These are phyloP conservation scores for Bilobella aurantiaca DNA, from an alignment of 1,140 invertebrate species.

Conservation along the genomic window DNA sequence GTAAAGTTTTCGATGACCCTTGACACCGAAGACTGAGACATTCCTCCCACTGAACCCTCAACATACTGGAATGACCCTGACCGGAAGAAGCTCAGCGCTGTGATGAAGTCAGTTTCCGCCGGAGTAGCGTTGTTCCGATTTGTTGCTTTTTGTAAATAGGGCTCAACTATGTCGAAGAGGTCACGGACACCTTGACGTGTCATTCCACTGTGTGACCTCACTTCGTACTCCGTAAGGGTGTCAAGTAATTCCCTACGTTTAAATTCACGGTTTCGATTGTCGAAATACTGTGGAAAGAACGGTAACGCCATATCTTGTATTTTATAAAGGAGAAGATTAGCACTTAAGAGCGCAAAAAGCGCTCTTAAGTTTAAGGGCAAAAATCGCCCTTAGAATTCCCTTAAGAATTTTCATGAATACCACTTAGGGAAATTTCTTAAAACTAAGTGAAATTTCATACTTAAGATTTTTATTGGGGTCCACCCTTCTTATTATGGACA, in stretches of 20 bases:
- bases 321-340: neutral
- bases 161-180: slow-evolving; percentile 4
- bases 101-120: slow-evolving; percentile 17
- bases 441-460: slow-evolving; percentile 48
- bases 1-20: slow-evolving; percentile 4
- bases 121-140: neutral
- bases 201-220: slow-evolving; percentile 10
- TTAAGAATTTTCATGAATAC: neutral
- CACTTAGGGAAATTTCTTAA: slow-evolving; percentile 46
- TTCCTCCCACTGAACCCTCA: slow-evolving; percentile 4
- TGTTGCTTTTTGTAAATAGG: neutral
- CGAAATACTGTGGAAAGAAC: neutral
- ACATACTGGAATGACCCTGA: slow-evolving; percentile 22
- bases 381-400: neutral
- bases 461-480: too few relatives aligned
- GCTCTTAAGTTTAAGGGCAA: neutral
- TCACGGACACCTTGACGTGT: neutral
- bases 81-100: slow-evolving; percentile 5
- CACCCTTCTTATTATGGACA: slow-evolving; percentile 47
- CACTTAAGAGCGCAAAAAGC: neutral
- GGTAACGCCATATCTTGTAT: neutral
- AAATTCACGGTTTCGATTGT: neutral
- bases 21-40: slow-evolving; percentile 9
- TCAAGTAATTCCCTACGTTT: neutral
- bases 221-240: neutral